Conservation (phyloP, 1,140 invertebrate species). For the Ceratosolen solmsi region DNA sequence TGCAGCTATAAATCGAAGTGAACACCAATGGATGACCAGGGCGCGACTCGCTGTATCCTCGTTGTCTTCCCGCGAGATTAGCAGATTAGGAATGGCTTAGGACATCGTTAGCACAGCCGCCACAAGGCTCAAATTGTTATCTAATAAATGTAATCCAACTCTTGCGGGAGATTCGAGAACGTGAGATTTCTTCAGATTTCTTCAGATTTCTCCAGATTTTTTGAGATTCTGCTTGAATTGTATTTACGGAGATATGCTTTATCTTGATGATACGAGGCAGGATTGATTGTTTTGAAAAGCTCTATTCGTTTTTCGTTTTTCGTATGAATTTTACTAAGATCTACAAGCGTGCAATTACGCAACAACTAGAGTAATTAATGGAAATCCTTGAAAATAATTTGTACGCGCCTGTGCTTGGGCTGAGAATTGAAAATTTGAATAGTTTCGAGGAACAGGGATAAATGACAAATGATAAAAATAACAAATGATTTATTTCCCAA, state of each 20-base stretch:
- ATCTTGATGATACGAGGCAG: conserved; percentile 28
- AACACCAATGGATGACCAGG: background rate
- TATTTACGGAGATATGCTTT: background rate
- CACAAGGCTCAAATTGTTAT: conserved; percentile 34
- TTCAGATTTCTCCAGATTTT: too few species aligned
- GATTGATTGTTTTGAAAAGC: too few species aligned
- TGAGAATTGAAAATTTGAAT: too few species aligned
- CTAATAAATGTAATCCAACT: conserved; percentile 47
- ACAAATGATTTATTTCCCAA: too few species aligned
- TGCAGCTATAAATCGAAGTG: background rate
- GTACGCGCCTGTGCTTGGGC: too few species aligned
- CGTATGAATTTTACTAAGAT: too few species aligned
- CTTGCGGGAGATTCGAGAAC: conserved; percentile 29
- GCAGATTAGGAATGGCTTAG: background rate
- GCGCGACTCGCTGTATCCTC: background rate
- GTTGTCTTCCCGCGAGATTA: background rate
- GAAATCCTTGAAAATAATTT: too few species aligned
- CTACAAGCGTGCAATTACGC: too few species aligned
- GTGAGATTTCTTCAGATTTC: background rate
- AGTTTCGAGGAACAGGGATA: too few species aligned
- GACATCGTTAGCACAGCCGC: background rate
- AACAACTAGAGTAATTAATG: too few species aligned
- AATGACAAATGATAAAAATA: too few species aligned
- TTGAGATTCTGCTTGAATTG: background rate
- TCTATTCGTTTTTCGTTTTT: too few species aligned